These are phyloP conservation scores for Sesamia inferens DNA, from an alignment of 2,888 invertebrate species.

Conservation along the genomic window DNA sequence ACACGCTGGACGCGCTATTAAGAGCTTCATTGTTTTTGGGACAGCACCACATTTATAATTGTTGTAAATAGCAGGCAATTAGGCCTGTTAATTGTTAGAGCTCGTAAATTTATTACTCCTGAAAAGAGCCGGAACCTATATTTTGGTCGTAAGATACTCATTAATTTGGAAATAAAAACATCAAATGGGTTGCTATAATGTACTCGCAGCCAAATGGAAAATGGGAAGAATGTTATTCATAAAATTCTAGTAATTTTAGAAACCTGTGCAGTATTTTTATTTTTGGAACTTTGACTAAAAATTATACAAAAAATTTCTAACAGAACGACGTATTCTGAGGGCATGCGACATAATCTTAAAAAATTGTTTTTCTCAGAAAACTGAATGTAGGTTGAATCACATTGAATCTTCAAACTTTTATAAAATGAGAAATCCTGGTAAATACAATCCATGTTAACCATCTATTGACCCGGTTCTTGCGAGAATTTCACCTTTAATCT, in stretches of 20 bases:
- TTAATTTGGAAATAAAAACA: neutral
- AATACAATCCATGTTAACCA: constrained; percentile 39
- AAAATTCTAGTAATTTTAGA: constrained; percentile 1
- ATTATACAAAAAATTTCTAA: constrained; percentile 10
- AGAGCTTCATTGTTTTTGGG: neutral
- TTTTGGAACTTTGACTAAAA: neutral
- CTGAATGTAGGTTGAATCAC: constrained; percentile 10
- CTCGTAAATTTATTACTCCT: neutral
- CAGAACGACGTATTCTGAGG: constrained; percentile 6
- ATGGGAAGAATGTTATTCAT: no score
- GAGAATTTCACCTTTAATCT: constrained; percentile 7
- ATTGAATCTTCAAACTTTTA: neutral
- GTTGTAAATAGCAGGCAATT: neutral
- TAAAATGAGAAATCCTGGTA: constrained; percentile 28
- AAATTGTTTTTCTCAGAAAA: constrained; percentile 35
- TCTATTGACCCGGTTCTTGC: constrained; percentile 4
- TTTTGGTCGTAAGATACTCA: neutral
- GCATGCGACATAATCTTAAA: constrained; percentile 15
- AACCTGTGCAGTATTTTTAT: neutral
- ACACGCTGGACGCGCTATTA: neutral
- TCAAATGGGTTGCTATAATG: neutral
- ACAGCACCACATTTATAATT: neutral
- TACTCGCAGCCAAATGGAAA: neutral
- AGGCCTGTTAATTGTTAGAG: neutral
- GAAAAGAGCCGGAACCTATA: no score